Conservation (phyloP, 1,140 invertebrate species). For the Drosophila willistoni region DNA sequence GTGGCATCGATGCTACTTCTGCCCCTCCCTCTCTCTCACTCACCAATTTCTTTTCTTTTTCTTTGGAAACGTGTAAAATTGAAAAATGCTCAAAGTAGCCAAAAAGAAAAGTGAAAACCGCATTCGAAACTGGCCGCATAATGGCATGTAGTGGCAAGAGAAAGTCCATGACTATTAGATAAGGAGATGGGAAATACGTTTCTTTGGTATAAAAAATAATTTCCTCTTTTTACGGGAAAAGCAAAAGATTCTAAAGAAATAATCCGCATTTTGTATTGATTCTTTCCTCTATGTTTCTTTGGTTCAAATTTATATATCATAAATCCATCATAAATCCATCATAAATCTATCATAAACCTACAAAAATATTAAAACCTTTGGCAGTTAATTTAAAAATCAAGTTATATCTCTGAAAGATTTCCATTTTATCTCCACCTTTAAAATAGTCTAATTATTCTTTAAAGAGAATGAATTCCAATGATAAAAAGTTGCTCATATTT, state of each 20-base stretch:
- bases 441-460: no score
- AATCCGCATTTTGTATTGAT: no score
- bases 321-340: no score
- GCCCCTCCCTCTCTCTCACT: background rate
- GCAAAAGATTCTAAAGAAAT: background rate
- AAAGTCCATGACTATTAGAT: conserved; percentile 19
- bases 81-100: conserved; percentile 73
- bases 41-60: conserved; percentile 22
- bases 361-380: no score
- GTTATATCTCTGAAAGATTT: no score
- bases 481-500: no score
- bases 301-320: no score
- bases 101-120: conserved; percentile 26
- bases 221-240: background rate
- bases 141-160: conserved; percentile 1
- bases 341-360: no score
- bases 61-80: conserved; percentile 74
- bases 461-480: no score
- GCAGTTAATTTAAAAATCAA: no score
- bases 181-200: conserved; percentile 10
- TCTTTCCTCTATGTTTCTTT: no score
- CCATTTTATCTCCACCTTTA: no score
- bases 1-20: conserved; percentile 31
- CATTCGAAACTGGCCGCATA: conserved; percentile 16
- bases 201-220: background rate